Conservation (phyloP, 2,797 vertebrate species). For the Peromyscus attwateri region DNA sequence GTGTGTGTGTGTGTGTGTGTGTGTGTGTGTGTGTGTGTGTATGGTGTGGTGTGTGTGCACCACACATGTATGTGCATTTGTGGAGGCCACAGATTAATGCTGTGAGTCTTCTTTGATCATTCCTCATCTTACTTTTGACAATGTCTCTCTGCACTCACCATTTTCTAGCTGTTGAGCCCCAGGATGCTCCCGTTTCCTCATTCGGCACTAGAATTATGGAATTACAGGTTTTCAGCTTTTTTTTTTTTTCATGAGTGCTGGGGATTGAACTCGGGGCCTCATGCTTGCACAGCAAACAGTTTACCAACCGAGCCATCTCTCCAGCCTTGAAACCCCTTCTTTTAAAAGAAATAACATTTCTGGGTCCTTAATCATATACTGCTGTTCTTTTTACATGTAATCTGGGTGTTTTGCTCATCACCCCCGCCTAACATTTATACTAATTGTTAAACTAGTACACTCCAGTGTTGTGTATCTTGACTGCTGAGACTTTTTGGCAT, state of each 20-base stretch:
- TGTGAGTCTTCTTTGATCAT: not conserved
- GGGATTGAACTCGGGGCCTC: not conserved
- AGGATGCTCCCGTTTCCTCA: not conserved
- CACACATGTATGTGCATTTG: not conserved
- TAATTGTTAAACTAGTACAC: not conserved
- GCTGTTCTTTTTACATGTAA: constrained; percentile 21
- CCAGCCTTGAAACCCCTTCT: not conserved
- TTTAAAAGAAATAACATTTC: constrained; percentile 8
- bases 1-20: not conserved
- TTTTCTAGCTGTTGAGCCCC: not conserved
- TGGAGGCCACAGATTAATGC: not conserved
- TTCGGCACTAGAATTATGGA: not conserved
- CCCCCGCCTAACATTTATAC: not conserved
- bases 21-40: not conserved
- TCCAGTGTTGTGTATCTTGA: not conserved
- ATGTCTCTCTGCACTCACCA: not conserved
- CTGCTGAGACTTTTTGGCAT: not conserved
- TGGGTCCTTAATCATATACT: not conserved
- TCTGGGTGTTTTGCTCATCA: not conserved
- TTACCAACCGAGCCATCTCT: not conserved
- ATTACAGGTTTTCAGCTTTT: not conserved
- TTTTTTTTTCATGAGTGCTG: no score
- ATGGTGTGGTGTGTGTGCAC: no score
- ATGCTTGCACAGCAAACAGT: not conserved
- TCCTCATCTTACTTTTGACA: not conserved